Evolutionary conservation across 2,797 vertebrate genomes (phyloP).

Genomic region (Erithacus rubecula): DNA sequence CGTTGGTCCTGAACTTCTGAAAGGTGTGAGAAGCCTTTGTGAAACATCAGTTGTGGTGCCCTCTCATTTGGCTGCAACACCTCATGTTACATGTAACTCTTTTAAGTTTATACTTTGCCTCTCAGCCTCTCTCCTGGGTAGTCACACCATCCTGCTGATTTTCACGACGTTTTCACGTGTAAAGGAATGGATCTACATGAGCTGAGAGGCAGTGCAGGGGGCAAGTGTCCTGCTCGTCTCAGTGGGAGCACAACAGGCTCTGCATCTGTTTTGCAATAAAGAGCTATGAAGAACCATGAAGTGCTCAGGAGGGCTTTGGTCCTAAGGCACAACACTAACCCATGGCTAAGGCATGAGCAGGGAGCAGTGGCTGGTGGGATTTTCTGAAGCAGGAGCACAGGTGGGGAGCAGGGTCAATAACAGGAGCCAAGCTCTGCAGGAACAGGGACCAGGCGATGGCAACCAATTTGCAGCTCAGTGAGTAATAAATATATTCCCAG

Average conservation of each 20-base stretch:
- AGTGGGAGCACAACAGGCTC: fast-evolving
- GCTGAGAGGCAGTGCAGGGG: not conserved
- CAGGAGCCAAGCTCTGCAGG: not conserved
- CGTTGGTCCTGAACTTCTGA: not conserved
- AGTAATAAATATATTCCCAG: not conserved
- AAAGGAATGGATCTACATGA: not conserved
- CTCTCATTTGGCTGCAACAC: not conserved
- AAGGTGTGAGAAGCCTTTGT: fast-evolving
- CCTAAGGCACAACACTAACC: not conserved
- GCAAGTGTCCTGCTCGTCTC: not conserved
- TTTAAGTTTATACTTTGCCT: not conserved
- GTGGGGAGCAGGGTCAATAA: fast-evolving
- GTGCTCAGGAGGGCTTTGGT: not conserved
- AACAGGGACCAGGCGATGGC: fast-evolving
- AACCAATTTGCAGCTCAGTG: not conserved
- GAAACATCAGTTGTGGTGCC: not conserved
- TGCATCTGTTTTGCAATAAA: fast-evolving
- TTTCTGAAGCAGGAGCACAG: not conserved
- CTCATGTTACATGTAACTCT: not conserved
- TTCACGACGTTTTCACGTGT: fast-evolving
- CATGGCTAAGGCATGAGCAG: not conserved
- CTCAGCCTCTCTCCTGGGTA: not conserved
- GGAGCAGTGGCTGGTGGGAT: not conserved
- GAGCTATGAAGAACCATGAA: not conserved
- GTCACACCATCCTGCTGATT: not conserved